Evolutionary conservation across 2,888 invertebrate genomes (phyloP), one percentile per base, ranked within the genome.

Genomic region (Byasa hedistus): DNA sequence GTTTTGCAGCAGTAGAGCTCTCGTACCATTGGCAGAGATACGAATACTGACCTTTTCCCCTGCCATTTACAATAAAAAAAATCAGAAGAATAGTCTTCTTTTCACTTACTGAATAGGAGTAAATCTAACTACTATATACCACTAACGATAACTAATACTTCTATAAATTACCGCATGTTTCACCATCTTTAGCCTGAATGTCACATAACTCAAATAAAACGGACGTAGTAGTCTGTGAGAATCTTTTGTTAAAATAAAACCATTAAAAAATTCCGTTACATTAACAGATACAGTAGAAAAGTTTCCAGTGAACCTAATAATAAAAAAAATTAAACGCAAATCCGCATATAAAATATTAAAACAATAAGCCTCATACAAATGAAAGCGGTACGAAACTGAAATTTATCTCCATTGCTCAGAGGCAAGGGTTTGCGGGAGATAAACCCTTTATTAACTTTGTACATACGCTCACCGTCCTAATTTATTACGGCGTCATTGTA

Each of bases 381-480:
- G 15, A 57, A 22, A 58, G 36, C 27, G 39, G 17, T 22, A 44
- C 54, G 23, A n/a, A 52, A 52, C 52, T 23, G 5, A 4, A 23
- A 64, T 54, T 52, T 27, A 17, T 64, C 59, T 54, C 54, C 54
- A 64, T 64, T 64, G 21, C 39, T 64, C 64, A 64, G 44, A 55
- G 64, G 58, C 64, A 21, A 59, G 64, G 55, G 44, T 55, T 44
- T 59, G 55, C 36, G 23, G 27, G 27, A 59, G 59, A 64, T 59
- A 64, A 64, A 64, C 58, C 64, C 64, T 59, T 59, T 64, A 64
- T 64, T 59, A 59, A 61, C 65, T 59, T 64, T 54, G 64, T 65
- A 59, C 64, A 52, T 64, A 65, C 27, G 44, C 27, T 55, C 27
- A 44, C 27, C 3, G 51, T 57, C 44, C 32, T 52, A 65, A 65